phyloP scores from a whole-genome alignment of 2,888 invertebrate genomes.

The Lordiphosa andalusiaca region DNA sequence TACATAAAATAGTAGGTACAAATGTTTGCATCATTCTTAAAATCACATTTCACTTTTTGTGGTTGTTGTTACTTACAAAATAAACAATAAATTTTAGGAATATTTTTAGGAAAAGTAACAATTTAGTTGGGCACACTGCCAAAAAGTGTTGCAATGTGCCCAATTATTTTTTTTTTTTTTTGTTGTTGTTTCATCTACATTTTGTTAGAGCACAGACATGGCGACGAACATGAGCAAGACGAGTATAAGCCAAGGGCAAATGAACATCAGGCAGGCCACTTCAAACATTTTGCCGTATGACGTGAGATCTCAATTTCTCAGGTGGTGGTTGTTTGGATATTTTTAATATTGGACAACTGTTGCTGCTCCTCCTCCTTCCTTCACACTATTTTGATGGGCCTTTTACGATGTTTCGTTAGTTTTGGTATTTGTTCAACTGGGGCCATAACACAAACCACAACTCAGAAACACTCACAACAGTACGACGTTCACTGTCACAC shows the following conservation, averaged over 20 bases:
- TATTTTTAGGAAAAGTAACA: conserved; percentile 31
- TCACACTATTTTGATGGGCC: conserved; percentile 1
- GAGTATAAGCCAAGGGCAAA: conserved; percentile 86
- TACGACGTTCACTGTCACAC: conserved; percentile 74
- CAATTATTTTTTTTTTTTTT: conserved; percentile 24
- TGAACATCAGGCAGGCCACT: conserved; percentile 84
- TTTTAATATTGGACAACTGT: conserved; percentile 46
- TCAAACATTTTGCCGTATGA: conserved; percentile 74
- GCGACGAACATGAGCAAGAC: conserved; percentile 85
- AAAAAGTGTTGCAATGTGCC: conserved; percentile 70
- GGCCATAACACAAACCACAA: conserved; percentile 43
- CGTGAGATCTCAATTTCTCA: conserved; percentile 25
- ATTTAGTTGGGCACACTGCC: conserved; percentile 63
- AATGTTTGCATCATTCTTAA: conserved; percentile 19
- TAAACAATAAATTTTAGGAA: conserved; percentile 43
- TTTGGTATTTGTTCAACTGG: conserved; percentile 15
- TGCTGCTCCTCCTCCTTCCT: conserved; percentile 34
- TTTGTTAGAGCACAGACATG: conserved; percentile 83
- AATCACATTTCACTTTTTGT: conserved; percentile 52
- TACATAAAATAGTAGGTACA: too few species aligned
- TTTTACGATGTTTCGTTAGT: conserved; percentile 1
- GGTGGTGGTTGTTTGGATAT: conserved; percentile 11
- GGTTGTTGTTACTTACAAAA: conserved; percentile 6
- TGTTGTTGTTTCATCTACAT: too few species aligned
- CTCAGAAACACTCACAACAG: conserved; percentile 44